Percentiles rank a stretch among this genome's conserved stretches.
These are phyloP conservation scores for Pectinophora gossypiella DNA, from an alignment of 1,140 invertebrate genomes.

Conservation along the genomic window DNA sequence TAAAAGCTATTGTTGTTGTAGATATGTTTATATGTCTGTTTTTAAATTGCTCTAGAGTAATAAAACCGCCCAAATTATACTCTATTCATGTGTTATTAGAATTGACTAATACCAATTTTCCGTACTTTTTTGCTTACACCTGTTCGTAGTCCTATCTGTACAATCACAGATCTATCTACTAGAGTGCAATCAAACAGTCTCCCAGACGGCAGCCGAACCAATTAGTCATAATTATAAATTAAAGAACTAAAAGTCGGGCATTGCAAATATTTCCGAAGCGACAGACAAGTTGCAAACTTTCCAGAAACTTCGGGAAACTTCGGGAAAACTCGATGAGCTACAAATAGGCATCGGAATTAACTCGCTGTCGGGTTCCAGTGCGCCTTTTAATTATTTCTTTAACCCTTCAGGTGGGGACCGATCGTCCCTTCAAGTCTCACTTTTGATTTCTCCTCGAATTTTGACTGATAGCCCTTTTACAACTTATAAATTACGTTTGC, in stretches of 20 bases:
- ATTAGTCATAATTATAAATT: conserved; percentile 1
- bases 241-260: conserved; percentile 2
- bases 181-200: too few species aligned
- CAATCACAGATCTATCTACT: too few species aligned
- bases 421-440: conserved; percentile 9
- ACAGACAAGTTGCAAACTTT: neutral
- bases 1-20: too few species aligned
- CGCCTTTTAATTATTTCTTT: conserved; percentile 63
- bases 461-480: neutral
- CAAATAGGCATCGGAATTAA: conserved; percentile 62
- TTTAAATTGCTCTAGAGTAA: too few species aligned
- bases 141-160: too few species aligned
- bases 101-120: too few species aligned
- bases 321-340: conserved; percentile 40
- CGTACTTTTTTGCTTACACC: too few species aligned
- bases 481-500: neutral
- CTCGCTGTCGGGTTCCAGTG: conserved; percentile 49
- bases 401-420: conserved; percentile 25
- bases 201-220: neutral
- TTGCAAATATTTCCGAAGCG: conserved; percentile 5
- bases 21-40: too few species aligned
- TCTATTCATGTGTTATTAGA: too few species aligned
- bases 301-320: neutral
- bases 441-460: conserved; percentile 21
- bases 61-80: too few species aligned